Conservation (phyloP, 2,888 invertebrate genomes). For the Drosophila recens region DNA sequence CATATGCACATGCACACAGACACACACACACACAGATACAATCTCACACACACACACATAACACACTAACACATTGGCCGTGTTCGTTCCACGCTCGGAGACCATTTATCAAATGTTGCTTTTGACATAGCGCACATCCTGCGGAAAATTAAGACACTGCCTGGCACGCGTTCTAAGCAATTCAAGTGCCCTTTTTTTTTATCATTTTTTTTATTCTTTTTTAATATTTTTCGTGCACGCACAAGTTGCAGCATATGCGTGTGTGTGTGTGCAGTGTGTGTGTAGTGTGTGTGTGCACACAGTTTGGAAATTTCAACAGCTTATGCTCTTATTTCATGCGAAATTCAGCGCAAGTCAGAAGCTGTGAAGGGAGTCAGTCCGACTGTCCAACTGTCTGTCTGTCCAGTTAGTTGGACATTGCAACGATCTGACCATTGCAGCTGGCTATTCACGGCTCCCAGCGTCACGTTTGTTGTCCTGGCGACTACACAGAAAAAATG, state of each 20-base stretch:
- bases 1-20: slow-evolving; percentile 42
- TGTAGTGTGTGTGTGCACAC: slow-evolving; percentile 6
- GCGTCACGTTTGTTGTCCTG: slow-evolving; percentile 23
- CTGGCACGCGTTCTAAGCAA: slow-evolving; percentile 75
- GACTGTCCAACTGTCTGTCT: no score
- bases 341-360: slow-evolving; percentile 10
- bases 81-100: slow-evolving; percentile 45
- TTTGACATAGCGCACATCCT: slow-evolving; percentile 78
- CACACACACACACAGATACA: slow-evolving; percentile 18
- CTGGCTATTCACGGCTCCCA: slow-evolving; percentile 1
- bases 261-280: not conserved
- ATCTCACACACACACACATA: slow-evolving; percentile 8
- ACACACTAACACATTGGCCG: slow-evolving; percentile 20
- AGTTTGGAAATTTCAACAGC: slow-evolving; percentile 22
- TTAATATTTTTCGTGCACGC: slow-evolving; percentile 18
- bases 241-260: slow-evolving; percentile 21
- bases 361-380: slow-evolving; percentile 7
- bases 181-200: slow-evolving; percentile 73
- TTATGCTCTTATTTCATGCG: slow-evolving; percentile 32
- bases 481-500: slow-evolving; percentile 7
- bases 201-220: slow-evolving; percentile 5
- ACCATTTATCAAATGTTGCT: slow-evolving; percentile 76
- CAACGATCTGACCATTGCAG: slow-evolving; percentile 1
- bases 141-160: slow-evolving; percentile 78
- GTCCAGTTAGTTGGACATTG: slow-evolving; percentile 7